Evolutionary conservation across 2,797 vertebrate genomes (phyloP).

Genomic region (Sebastes alutus): DNA sequence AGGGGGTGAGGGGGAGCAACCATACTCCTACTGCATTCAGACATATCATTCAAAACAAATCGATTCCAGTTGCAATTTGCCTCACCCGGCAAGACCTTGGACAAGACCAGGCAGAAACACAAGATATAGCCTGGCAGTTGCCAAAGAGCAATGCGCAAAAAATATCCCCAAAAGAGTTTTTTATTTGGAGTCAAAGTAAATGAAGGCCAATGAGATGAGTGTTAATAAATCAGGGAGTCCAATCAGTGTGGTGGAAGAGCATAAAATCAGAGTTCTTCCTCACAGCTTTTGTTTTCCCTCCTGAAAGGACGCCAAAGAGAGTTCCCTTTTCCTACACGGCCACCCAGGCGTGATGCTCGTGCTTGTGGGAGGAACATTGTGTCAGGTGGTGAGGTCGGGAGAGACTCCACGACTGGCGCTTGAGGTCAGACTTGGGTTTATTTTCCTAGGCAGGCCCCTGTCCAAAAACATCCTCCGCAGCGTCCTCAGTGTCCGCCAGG

Average conservation of each 20-base stretch:
- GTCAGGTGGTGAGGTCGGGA: constrained; percentile 64
- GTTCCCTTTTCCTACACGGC: constrained; percentile 52
- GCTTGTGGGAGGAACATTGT: constrained; percentile 53
- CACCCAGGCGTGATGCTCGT: constrained; percentile 69
- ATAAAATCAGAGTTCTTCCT: background rate
- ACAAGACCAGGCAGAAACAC: constrained; percentile 4
- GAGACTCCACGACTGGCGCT: constrained; percentile 61
- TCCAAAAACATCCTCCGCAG: constrained; percentile 75
- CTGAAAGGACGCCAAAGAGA: constrained; percentile 12
- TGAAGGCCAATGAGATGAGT: constrained; percentile 1
- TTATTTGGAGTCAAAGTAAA: background rate
- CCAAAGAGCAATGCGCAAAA: constrained; percentile 13
- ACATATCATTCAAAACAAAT: constrained; percentile 40
- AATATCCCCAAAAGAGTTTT: background rate
- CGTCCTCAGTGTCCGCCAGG: constrained; percentile 64
- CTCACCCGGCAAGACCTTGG: constrained; percentile 27
- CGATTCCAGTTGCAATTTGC: constrained; percentile 25
- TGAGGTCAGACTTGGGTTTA: constrained; percentile 79
- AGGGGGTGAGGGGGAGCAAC: background rate
- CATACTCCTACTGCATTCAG: constrained; percentile 18
- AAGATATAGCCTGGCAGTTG: background rate
- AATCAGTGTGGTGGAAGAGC: background rate
- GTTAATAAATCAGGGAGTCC: constrained; percentile 2
- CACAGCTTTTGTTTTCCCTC: constrained; percentile 34
- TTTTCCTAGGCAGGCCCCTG: constrained; percentile 71